These are phyloP conservation scores for Platysternon megacephalum DNA, from an alignment of 2,113 vertebrate species.

Conservation along the genomic window DNA sequence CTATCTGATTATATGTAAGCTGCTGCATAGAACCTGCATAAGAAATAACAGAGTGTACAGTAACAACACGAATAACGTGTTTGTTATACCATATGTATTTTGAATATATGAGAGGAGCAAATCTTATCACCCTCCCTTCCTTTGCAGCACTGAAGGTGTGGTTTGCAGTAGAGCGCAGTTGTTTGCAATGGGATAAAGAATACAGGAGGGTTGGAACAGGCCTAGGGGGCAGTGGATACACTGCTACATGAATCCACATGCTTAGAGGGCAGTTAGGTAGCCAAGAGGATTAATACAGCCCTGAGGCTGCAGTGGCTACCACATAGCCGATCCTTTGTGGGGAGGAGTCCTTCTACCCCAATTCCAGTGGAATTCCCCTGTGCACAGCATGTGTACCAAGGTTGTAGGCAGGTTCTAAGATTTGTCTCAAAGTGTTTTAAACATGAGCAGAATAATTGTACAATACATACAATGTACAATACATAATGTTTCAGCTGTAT, in stretches of 20 bases:
- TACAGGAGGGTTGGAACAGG: accelerated
- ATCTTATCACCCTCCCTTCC: background rate
- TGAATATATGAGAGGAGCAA: background rate
- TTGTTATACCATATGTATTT: background rate
- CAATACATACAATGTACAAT: background rate
- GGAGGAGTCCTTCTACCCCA: background rate
- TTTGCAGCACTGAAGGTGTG: accelerated
- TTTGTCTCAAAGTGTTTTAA: background rate
- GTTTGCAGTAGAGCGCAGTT: background rate
- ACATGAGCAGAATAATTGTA: background rate
- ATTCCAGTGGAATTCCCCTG: background rate
- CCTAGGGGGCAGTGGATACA: background rate
- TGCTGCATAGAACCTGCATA: background rate
- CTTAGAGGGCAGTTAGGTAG: accelerated
- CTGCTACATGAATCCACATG: background rate
- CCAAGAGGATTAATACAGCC: accelerated
- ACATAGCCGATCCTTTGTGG: background rate
- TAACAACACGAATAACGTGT: background rate
- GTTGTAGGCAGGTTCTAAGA: background rate
- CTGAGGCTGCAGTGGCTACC: background rate
- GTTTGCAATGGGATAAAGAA: background rate
- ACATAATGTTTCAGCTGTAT: background rate
- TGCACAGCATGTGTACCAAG: background rate
- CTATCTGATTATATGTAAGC: slow-evolving; percentile 7
- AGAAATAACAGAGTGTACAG: background rate